Evolutionary conservation across 2,888 invertebrate species (phyloP).

Genomic region (Nomada lathburiana): DNA sequence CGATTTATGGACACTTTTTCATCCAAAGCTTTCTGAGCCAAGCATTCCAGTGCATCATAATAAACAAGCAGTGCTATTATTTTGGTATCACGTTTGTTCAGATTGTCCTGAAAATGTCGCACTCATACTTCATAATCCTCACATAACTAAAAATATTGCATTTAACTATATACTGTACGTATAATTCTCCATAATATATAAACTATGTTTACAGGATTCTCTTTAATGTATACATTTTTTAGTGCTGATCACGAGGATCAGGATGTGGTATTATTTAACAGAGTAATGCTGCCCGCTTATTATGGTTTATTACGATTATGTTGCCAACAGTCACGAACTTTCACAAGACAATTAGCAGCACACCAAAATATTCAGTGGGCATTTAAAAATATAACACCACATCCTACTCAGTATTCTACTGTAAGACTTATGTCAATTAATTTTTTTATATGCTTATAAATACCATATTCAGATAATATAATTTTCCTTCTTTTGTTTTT

Average conservation of each 20-base stretch:
- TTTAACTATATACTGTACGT: constrained; percentile 98
- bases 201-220: background rate
- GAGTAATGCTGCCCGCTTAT: constrained; percentile 96
- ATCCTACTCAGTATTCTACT: constrained; percentile 95
- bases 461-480: background rate
- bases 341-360: constrained; percentile 94
- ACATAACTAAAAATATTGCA: constrained; percentile 96
- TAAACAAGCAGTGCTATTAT: constrained; percentile 95
- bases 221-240: constrained; percentile 37
- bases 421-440: constrained; percentile 81
- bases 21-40: constrained; percentile 97
- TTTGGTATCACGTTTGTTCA: constrained; percentile 96
- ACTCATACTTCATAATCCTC: constrained; percentile 93
- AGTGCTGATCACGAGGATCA: constrained; percentile 99
- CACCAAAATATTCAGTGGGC: constrained; percentile 99
- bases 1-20: constrained; percentile 97
- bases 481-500: constrained; percentile 1
- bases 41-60: constrained; percentile 98
- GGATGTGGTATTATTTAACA: constrained; percentile 96
- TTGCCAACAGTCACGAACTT: constrained; percentile 94
- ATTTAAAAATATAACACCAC: constrained; percentile 98
- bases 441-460: too few species aligned
- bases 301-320: constrained; percentile 95
- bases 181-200: background rate
- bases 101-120: constrained; percentile 97